A percentile compares a stretch with the other conserved stretches of the same genome.
Conservation (phyloP, 1,140 invertebrate genomes). For the Papilio machaon region DNA sequence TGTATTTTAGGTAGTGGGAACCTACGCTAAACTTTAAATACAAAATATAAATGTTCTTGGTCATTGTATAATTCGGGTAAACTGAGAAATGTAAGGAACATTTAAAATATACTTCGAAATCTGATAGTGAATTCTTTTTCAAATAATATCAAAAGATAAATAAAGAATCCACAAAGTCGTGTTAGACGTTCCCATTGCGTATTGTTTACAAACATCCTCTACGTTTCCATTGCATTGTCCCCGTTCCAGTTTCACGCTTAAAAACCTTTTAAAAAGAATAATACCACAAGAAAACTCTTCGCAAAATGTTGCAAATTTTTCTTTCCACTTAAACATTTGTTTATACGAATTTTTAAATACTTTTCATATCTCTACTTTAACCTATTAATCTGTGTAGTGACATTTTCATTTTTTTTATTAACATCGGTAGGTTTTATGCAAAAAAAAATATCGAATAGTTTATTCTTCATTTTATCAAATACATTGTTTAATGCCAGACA, state of each 20-base stretch:
- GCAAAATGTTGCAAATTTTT: background rate
- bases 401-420: too few relatives aligned
- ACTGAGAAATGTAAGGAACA: background rate
- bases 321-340: background rate
- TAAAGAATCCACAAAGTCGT: background rate
- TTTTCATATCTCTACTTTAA: background rate
- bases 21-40: background rate
- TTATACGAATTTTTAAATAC: background rate
- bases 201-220: background rate
- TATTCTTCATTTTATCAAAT: too few relatives aligned
- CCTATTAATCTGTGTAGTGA: background rate
- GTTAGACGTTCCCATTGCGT: background rate
- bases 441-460: too few relatives aligned
- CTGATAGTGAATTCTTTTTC: background rate
- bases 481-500: background rate
- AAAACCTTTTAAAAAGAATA: background rate
- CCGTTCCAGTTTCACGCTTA: slow-evolving; percentile 8
- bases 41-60: background rate
- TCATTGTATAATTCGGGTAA: background rate
- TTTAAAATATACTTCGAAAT: background rate
- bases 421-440: too few relatives aligned
- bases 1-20: background rate
- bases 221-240: background rate
- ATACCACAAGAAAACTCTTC: background rate
- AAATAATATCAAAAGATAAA: background rate